Evolutionary conservation across 1,140 invertebrate genomes (phyloP).

Genomic region (Kradibia gibbosae): DNA sequence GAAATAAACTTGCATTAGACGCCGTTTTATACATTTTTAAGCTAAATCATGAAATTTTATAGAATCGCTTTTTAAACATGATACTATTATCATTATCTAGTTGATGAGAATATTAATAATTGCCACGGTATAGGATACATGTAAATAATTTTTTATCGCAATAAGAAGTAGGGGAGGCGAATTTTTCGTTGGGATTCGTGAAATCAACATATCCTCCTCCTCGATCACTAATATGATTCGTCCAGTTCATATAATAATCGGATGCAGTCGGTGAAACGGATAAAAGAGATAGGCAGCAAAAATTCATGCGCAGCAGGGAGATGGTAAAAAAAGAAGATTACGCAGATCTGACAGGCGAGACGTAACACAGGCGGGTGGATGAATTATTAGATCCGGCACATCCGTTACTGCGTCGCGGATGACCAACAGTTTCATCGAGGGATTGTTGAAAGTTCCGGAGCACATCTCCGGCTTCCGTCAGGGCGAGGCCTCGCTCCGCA

Average conservation of each 20-base stretch:
- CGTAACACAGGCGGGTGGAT: conserved; percentile 60
- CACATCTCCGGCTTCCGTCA: conserved; percentile 73
- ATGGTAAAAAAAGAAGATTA: conserved; percentile 7
- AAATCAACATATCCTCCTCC: background rate
- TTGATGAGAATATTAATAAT: too few species aligned
- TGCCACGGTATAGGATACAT: too few species aligned
- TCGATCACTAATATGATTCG: background rate
- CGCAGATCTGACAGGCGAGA: conserved; percentile 36
- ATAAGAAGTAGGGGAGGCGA: background rate
- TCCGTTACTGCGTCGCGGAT: conserved; percentile 72
- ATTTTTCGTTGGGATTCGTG: background rate
- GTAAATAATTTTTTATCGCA: too few species aligned
- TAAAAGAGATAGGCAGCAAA: conserved; percentile 10
- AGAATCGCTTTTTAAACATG: too few species aligned
- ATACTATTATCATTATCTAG: too few species aligned
- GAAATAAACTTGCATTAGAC: too few species aligned
- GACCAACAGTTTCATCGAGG: conserved; percentile 74
- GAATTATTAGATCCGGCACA: conserved; percentile 73
- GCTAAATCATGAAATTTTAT: too few species aligned
- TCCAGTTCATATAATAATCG: conserved; percentile 20
- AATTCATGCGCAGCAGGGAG: background rate
- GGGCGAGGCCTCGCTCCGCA: conserved; percentile 55
- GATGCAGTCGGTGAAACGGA: background rate
- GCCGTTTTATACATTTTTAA: too few species aligned
- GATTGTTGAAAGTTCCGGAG: conserved; percentile 73